Evolutionary conservation across 2,797 vertebrate genomes (phyloP), one percentile per base, ranked within the genome.

Genomic region (Tenualosa ilisha): DNA sequence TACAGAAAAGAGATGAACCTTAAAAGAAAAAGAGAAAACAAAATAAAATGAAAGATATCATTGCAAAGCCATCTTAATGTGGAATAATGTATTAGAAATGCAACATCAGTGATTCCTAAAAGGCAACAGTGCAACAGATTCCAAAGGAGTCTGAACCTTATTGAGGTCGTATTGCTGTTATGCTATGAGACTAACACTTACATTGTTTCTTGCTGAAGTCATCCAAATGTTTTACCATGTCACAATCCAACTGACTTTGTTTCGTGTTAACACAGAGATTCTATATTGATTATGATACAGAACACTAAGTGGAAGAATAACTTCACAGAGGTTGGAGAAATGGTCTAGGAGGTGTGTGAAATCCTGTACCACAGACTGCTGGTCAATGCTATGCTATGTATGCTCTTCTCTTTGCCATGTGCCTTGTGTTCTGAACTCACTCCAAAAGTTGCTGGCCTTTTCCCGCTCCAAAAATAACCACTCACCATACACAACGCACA

Each of bases 391-490:
- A 81, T 83, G 49, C 68, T 53, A 40, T 83, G 82, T 51, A 83
- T 83, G 85, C 72, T 82, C 22, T 11, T 54, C 81, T 84, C 85
- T 72, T 40, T 79, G 84, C 88, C 24, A 81, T 89, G 90, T 72
- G 91, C 87, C 87, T 90, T 89, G 87, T n/a, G 85, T 56, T 72
- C 75, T 86, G 85, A 82, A 85, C 84, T 86, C 84, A 88, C 89
- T 86, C 88, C 91, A 91, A 92, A 91, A 89, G 88, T 86, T 56
- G 54, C 84, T 95, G 94, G 93, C 94, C 93, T 95, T 95, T 95
- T 90, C 90, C 88, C 87, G 81, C 72, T 90, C 95, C 95, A 94
- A 94, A 94, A 95, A 96, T 96, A 96, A 91, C 92, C 87, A 54
- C 85, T 40, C 63, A 82, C 50, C 3, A 43, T 54, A 68, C n/a